Conservation (phyloP, 1,140 invertebrate species). For the Vanessa tameamea region DNA sequence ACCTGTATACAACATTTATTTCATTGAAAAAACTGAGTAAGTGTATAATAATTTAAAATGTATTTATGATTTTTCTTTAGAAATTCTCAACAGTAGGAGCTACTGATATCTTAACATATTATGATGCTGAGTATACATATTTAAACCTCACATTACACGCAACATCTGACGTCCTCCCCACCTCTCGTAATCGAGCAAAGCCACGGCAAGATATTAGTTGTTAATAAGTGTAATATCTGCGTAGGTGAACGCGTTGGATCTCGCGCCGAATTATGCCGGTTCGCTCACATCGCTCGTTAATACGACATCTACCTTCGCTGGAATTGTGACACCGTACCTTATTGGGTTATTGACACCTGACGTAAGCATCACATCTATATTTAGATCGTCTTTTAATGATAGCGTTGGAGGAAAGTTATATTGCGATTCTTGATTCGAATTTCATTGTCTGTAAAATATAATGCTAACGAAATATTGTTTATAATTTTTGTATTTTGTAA, state of each 20-base stretch:
- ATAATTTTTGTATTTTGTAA: too few relatives aligned
- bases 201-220: too few relatives aligned
- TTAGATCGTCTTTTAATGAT: background rate
- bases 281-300: constrained; percentile 92
- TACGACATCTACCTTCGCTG: constrained; percentile 89
- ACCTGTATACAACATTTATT: background rate
- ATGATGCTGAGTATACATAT: too few relatives aligned
- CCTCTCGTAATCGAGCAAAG: too few relatives aligned
- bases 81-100: too few relatives aligned
- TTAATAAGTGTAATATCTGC: constrained; percentile 47
- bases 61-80: too few relatives aligned
- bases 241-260: constrained; percentile 89
- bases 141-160: too few relatives aligned
- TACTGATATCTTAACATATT: too few relatives aligned
- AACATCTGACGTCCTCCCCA: too few relatives aligned
- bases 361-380: constrained; percentile 72
- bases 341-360: constrained; percentile 88
- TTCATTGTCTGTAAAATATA: background rate
- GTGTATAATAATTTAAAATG: too few relatives aligned
- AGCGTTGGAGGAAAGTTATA: background rate
- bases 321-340: constrained; percentile 87
- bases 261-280: constrained; percentile 91
- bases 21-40: too few relatives aligned
- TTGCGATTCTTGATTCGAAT: background rate
- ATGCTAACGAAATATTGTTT: too few relatives aligned